phyloP scores from a whole-genome alignment of 1,140 invertebrate species.

The Subanguina moxae region DNA sequence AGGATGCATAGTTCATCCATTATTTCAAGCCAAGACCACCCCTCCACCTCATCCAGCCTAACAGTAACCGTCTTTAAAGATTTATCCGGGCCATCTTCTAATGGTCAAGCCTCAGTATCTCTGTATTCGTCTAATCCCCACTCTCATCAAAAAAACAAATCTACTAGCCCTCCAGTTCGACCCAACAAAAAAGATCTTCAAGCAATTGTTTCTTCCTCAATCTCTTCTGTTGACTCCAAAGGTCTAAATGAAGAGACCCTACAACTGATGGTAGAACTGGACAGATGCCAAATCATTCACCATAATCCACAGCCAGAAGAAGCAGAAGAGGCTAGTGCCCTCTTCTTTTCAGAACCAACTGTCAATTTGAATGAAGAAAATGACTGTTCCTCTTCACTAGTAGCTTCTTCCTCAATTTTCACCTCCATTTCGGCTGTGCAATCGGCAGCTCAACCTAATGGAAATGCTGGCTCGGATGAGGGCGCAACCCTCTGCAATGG shows the following conservation, averaged over 20 bases:
- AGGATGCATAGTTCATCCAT: no score
- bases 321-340: not conserved
- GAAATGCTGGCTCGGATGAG: not conserved
- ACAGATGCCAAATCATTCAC: not conserved
- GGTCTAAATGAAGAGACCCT: constrained; percentile 3
- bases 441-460: not conserved
- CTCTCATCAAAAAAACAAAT: no score
- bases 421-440: not conserved
- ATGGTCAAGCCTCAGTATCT: not conserved
- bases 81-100: not conserved
- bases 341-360: not conserved
- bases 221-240: constrained; percentile 1
- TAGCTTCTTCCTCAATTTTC: not conserved
- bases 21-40: not conserved
- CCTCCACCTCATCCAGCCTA: not conserved
- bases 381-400: not conserved
- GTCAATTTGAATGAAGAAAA: not conserved
- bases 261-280: not conserved
- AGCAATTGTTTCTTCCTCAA: not conserved
- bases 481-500: not conserved
- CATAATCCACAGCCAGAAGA: not conserved
- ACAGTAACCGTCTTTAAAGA: constrained; percentile 1
- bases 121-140: not conserved
- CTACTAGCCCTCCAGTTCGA: no score
- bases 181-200: not conserved